These are phyloP conservation scores for Drosophila sechellia DNA, from an alignment of 1,140 invertebrate species.

Conservation along the genomic window DNA sequence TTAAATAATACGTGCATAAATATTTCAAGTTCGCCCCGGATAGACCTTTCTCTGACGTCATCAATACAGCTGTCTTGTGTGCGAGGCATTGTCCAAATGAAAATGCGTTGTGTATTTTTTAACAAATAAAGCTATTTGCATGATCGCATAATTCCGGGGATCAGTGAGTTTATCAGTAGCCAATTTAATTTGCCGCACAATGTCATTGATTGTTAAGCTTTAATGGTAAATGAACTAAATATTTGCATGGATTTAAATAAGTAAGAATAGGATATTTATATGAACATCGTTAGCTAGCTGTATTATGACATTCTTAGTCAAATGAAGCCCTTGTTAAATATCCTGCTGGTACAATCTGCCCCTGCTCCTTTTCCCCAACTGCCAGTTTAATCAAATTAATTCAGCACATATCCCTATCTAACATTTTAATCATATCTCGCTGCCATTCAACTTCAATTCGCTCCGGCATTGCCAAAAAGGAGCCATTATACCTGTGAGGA, in stretches of 20 bases:
- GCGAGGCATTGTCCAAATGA: not conserved
- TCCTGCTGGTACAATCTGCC: no score
- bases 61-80: constrained; percentile 12
- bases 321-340: no score
- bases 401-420: constrained; percentile 45
- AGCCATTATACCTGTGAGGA: constrained; percentile 27
- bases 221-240: no score
- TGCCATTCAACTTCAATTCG: constrained; percentile 52
- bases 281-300: no score
- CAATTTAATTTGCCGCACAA: not conserved
- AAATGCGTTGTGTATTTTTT: not conserved
- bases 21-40: constrained; percentile 28
- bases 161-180: not conserved
- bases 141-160: not conserved
- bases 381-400: constrained; percentile 51
- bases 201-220: not conserved
- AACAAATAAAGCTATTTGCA: not conserved
- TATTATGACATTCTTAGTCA: no score
- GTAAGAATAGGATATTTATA: no score
- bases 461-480: constrained; percentile 22
- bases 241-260: no score
- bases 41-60: constrained; percentile 29
- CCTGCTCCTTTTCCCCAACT: not conserved
- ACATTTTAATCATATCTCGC: constrained; percentile 44
- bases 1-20: constrained; percentile 30